These are phyloP conservation scores for Sebastes taczanowskii DNA, from an alignment of 2,797 vertebrate genomes.

Conservation along the genomic window DNA sequence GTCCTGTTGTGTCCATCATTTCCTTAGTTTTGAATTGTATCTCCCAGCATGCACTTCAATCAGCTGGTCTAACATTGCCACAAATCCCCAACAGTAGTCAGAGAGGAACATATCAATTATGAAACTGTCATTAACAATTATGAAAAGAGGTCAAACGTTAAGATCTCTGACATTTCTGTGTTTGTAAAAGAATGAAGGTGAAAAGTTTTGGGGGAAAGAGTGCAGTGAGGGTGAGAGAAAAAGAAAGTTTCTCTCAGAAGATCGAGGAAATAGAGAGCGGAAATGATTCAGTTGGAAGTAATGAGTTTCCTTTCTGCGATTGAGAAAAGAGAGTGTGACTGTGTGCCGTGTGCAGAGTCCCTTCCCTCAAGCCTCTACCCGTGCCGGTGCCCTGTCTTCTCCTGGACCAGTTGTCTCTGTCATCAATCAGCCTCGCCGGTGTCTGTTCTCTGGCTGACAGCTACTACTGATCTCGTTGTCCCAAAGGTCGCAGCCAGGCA, in stretches of 20 bases:
- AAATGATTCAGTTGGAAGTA: not conserved
- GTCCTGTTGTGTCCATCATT: too few relatives aligned
- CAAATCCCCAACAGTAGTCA: too few relatives aligned
- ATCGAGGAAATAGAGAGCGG: not conserved
- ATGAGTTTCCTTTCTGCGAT: not conserved
- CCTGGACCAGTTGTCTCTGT: slow-evolving; percentile 59
- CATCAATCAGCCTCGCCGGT: slow-evolving; percentile 58
- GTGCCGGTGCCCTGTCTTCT: not conserved
- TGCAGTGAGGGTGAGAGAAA: not conserved
- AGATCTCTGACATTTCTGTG: not conserved
- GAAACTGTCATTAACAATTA: not conserved
- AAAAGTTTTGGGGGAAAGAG: not conserved
- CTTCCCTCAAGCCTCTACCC: not conserved
- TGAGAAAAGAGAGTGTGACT: not conserved
- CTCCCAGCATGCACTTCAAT: too few relatives aligned
- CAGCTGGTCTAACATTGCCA: too few relatives aligned
- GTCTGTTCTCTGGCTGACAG: slow-evolving; percentile 44
- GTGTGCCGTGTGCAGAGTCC: not conserved
- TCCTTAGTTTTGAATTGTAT: too few relatives aligned
- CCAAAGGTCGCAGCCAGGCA: slow-evolving; percentile 57
- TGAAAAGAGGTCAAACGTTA: not conserved
- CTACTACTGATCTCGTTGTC: slow-evolving; percentile 34
- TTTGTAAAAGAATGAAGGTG: not conserved
- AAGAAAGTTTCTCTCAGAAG: not conserved
- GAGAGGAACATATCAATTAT: too few relatives aligned